Evolutionary conservation across 2,113 vertebrate genomes (phyloP).

Genomic region (Gopherus evgoodei): DNA sequence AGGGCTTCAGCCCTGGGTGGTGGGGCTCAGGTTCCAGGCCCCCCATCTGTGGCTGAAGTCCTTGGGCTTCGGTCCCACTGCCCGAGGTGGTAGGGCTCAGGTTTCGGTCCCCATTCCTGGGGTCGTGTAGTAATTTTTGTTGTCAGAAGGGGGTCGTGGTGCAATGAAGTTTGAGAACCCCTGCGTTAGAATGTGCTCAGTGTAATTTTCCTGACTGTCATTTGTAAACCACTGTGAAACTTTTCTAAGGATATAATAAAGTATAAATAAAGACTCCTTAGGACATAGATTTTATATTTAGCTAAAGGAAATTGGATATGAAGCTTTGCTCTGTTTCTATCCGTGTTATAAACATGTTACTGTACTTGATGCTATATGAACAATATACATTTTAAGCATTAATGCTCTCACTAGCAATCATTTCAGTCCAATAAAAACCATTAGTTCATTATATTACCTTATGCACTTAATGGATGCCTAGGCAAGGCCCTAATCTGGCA

Average conservation of each 20-base stretch:
- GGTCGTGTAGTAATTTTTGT: too few species aligned
- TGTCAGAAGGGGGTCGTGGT: too few species aligned
- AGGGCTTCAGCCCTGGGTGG: too few species aligned
- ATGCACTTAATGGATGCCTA: neutral
- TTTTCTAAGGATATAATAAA: conserved; percentile 26
- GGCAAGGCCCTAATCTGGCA: neutral
- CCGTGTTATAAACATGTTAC: neutral
- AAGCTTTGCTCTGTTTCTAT: neutral
- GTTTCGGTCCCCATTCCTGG: too few species aligned
- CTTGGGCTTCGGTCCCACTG: too few species aligned
- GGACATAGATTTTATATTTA: conserved; percentile 3
- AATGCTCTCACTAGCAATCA: neutral
- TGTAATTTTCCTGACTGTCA: neutral
- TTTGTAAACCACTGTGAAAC: conserved; percentile 34
- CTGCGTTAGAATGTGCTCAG: neutral
- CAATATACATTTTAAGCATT: conserved; percentile 45
- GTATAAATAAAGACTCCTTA: conserved; percentile 9
- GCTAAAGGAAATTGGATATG: neutral
- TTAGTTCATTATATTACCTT: neutral
- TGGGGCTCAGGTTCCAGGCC: too few species aligned
- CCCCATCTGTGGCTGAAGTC: too few species aligned
- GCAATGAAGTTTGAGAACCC: too few species aligned
- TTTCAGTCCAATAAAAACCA: conserved; percentile 38
- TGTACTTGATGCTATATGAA: neutral
- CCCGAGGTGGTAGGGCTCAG: too few species aligned